Base-by-base conservation (phyloP, 2,113 vertebrate genomes). In the Malurus alboscapulatus region DNA sequence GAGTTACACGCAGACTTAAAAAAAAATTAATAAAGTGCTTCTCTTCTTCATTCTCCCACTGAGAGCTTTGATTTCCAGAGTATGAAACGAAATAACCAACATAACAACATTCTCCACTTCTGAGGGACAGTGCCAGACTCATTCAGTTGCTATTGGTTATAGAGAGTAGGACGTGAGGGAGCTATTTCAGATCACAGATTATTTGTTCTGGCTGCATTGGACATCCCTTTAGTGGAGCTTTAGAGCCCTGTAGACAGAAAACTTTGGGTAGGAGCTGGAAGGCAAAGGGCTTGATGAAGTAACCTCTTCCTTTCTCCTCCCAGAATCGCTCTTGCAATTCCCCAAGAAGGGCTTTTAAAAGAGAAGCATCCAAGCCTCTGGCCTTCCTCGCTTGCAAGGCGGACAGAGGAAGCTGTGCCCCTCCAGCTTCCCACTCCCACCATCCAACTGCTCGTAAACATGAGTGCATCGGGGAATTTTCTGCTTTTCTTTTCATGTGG, bases 11-110 rank as follows among this genome's bases (percentile, higher is more conserved):
- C 79, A 94, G 92, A 96, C 95, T 59, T 83, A 94, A 96, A 95
- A 95, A 96, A 97, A 97, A 94, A 96, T 96, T 97, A 97, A 97
- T 97, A 97, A 97, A 97, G 97, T 96, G 94, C 93, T 97, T 95
- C 94, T 95, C 95, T 86, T 91, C 96, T 95, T 97, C 96, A 96
- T 97, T 97, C 97, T 96, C 96, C 97, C 97, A 87, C 91, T 50
- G 96, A 97, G 97, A 95, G 94, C 96, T 92, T 95, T 96, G 94
- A 96, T 97, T 92, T 97, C 96, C 96, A 95, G 93, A 71, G 92
- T 95, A 96, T 86, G 94, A 96, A 97, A 88, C 75, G 78, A 97
- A 98, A 97, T 97, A 95, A 96, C 95, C 96, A 96, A 91, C 83
- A 62, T 92, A 97, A 97, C 96, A 97, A 91, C 97, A 92, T 94